A percentile compares a stretch with the other conserved stretches of the same genome.
phyloP scores from a whole-genome alignment of 2,888 invertebrate species.

The Lepidocyrtoides sp. region DNA sequence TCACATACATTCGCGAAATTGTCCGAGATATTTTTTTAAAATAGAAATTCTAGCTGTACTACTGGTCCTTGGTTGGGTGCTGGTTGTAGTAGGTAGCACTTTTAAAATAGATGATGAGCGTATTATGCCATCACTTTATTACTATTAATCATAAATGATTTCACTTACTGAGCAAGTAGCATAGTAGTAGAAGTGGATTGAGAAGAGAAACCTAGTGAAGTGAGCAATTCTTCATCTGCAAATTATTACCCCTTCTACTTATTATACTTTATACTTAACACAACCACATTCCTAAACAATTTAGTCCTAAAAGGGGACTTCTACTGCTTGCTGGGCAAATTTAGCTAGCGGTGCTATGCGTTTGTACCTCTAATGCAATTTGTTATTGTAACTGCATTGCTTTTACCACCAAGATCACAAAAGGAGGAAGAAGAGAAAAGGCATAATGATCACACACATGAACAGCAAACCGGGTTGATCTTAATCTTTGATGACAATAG shows the following conservation, averaged over 20 bases:
- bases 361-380: neutral
- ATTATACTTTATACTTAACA: constrained; percentile 14
- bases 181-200: neutral
- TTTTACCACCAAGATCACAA: neutral
- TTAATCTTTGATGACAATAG: constrained; percentile 60
- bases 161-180: constrained; percentile 16
- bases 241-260: constrained; percentile 39
- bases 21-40: constrained; percentile 34
- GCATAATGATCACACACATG: constrained; percentile 7
- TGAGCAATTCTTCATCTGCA: constrained; percentile 58
- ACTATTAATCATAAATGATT: constrained; percentile 69
- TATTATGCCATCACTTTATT: constrained; percentile 63
- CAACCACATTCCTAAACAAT: constrained; percentile 56
- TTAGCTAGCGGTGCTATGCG: constrained; percentile 64
- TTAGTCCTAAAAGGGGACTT: neutral
- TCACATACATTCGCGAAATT: neutral
- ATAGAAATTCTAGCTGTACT: neutral
- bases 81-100: constrained; percentile 27
- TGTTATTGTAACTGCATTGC: too few species aligned
- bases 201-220: constrained; percentile 3
- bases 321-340: constrained; percentile 52
- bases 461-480: constrained; percentile 68
- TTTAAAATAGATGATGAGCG: constrained; percentile 26
- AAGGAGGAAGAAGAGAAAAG: neutral
- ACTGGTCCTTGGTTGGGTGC: neutral